Base-by-base conservation (phyloP, 2,797 vertebrate genomes). In the Karalla daura region DNA sequence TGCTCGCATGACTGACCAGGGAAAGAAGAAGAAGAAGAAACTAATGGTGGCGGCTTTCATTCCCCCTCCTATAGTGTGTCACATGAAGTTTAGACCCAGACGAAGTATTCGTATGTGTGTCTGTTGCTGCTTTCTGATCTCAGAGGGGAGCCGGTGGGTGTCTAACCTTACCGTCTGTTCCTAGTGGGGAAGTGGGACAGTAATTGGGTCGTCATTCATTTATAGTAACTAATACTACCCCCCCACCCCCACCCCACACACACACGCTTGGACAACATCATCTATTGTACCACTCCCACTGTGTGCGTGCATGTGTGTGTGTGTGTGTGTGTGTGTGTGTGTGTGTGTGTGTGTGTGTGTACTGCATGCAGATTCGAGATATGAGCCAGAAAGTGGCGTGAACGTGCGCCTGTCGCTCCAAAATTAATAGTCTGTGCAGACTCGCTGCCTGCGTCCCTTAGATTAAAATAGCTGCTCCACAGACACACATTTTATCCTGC, bases 121-220 rank as follows among this genome's bases (percentile, higher is more conserved):
- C 6, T 64, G 30, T 37, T 55, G 51, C 55, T 70, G 68, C 27
- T 67, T 68, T 73, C 52, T 55, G 20, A 74, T 76, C 73, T 67
- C 66, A 25, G 50, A 62, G 54, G 74, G 68, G 63, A 40, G 40
- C 23, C 5, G 11, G 40, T 53, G 63, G 70, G 40, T 61, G 52
- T 86, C 79, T 85, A 79, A 86, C 83, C 88, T 80, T 60, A 69
- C 83, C 63, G 68, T 87, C 83, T 88, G 81, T 84, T 86, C 69
- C 40, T 71, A 41, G 74, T 80, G 66, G 76, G 79, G 81, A 92
- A 90, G 67, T 91, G 83, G 91, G 88, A 52, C 89, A 89, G 81
- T 91, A 93, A 93, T 92, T 91, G 90, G 90, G 90, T 88, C 90
- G 72, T 91, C 87, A 82, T 74, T 91, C 86, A 86, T 90, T 91